Base-by-base conservation (phyloP, 2,113 vertebrate genomes). In the Catharus bicknelli region DNA sequence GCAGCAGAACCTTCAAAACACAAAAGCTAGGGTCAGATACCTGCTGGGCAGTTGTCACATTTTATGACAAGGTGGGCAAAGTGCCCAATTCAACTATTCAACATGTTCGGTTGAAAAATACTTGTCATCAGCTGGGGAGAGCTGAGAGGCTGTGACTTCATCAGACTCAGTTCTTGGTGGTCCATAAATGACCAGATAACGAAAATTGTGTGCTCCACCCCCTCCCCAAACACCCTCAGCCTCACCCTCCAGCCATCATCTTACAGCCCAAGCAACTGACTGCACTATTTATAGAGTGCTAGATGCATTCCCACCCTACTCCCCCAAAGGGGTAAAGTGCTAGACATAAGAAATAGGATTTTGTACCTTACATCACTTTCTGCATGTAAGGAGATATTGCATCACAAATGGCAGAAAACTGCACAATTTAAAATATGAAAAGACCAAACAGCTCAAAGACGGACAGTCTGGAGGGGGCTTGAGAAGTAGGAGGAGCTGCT, bases 11-110 rank as follows among this genome's bases (percentile, higher is more conserved):
- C 2, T 83, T 93, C 30, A 47, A 79, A 88, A 51, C 21, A 51
- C 36, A 47, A 26, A 70, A 63, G 15, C 0, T 62, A 25, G 25
- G 38, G 27, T 90, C 69, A 78, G 68, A 70, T 17, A 80, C 34
- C 25, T 77, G 21, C 0, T 0, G 13, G 12, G 7, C 27, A 73
- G 17, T 45, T 47, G 22, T 90, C 62, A 55, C 5, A 4, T 72
- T 91, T 67, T 61, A 43, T 64, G 43, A 51, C 14, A 76, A 82
- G 16, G 13, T 72, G 36, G 23, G 5, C 12, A n/a, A 69, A 85
- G 14, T 38, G 27, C 9, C 16, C 25, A 30, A 15, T 59, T 82
- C 51, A 83, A 58, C 26, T 58, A 21, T 42, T 70, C 34, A 67
- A 7, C n/a, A 13, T 20, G 4, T 72, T 79, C 53, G 47, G 9